Conservation (phyloP, 2,888 invertebrate genomes). For the Eilema caniola region DNA sequence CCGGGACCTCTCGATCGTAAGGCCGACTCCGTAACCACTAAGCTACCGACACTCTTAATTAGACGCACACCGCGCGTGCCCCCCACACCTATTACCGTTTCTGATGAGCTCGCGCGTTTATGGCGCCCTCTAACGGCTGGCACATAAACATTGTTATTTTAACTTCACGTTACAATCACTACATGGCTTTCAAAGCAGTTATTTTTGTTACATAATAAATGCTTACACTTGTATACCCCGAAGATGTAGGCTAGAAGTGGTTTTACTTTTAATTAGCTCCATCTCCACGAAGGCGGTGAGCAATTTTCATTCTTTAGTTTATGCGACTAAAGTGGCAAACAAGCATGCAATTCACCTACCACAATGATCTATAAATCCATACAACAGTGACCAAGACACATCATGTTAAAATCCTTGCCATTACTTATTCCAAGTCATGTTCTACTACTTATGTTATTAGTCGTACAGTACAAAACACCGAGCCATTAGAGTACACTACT, state of each 20-base stretch:
- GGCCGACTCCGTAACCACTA: no score
- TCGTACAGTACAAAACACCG: neutral
- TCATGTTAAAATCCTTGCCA: neutral
- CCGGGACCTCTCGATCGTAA: no score
- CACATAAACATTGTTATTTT: conserved; percentile 4
- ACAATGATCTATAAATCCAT: neutral
- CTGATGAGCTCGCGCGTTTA: conserved; percentile 14
- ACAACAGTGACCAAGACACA: neutral
- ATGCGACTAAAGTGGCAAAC: neutral
- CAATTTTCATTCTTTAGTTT: no score
- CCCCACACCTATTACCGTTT: conserved; percentile 10
- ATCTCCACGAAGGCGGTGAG: no score
- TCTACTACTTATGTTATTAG: neutral
- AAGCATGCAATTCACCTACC: neutral
- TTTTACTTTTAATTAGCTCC: neutral
- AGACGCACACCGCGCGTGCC: conserved; percentile 17
- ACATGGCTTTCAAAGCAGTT: neutral
- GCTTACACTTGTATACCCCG: neutral
- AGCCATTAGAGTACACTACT: neutral
- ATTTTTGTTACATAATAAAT: neutral
- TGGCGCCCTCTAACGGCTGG: neutral
- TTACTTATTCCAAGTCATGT: neutral
- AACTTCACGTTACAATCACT: neutral
- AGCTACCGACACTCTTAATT: no score
- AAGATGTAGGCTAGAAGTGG: neutral